Percentiles rank a stretch among this genome's conserved stretches.
Evolutionary conservation across 2,888 invertebrate genomes (phyloP).

Genomic region (Trichogramma evanescens): DNA sequence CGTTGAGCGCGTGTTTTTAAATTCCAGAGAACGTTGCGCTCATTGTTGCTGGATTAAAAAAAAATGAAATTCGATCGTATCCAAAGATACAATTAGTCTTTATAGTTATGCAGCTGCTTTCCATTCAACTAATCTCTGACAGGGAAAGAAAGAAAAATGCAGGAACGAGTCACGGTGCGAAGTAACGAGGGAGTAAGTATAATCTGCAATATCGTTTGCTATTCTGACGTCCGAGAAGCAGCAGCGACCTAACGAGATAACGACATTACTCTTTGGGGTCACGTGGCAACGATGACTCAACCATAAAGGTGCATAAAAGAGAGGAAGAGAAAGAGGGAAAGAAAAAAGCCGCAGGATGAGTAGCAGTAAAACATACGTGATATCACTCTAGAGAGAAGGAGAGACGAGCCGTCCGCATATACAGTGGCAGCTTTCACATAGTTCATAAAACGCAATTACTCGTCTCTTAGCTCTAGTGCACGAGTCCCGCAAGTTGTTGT

Average conservation of each 20-base stretch:
- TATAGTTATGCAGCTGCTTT: too few species aligned
- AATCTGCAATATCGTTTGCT: too few species aligned
- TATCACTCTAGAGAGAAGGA: constrained; percentile 1
- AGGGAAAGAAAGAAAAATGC: too few species aligned
- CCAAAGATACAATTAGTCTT: too few species aligned
- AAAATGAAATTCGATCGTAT: too few species aligned
- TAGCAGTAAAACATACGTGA: neutral
- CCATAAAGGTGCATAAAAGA: neutral
- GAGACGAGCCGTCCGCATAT: neutral
- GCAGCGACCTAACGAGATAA: constrained; percentile 29
- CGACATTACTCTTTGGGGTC: constrained; percentile 30
- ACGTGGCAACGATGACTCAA: constrained; percentile 22
- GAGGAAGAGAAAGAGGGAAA: neutral
- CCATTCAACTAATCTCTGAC: too few species aligned
- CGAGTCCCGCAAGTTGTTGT: neutral
- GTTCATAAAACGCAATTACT: constrained; percentile 30
- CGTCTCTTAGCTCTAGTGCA: constrained; percentile 4
- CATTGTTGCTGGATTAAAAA: too few species aligned
- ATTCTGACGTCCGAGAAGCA: too few species aligned
- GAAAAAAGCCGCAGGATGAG: neutral
- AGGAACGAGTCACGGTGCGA: too few species aligned
- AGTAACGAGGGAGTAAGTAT: too few species aligned
- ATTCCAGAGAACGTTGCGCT: too few species aligned
- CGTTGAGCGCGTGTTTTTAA: too few species aligned
- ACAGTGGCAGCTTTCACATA: constrained; percentile 14